A percentile compares a stretch with the other conserved stretches of the same genome.
These are phyloP conservation scores for Apodemus sylvaticus DNA, from an alignment of 2,113 vertebrate species.

Conservation along the genomic window DNA sequence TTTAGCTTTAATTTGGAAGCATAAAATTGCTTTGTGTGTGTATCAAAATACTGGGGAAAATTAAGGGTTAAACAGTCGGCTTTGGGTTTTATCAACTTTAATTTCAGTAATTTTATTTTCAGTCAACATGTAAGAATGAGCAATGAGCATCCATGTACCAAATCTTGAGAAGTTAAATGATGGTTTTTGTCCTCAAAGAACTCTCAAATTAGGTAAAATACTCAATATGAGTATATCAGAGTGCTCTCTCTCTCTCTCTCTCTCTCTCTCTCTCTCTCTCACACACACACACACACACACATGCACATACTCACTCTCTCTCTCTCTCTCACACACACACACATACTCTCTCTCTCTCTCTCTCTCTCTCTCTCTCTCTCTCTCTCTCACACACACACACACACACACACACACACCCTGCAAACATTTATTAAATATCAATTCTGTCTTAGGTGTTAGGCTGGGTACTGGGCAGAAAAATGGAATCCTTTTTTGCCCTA, in stretches of 20 bases:
- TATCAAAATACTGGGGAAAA: slow-evolving; percentile 15
- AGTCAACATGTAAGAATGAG: background rate
- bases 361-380: no score
- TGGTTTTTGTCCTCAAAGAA: background rate
- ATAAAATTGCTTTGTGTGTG: background rate
- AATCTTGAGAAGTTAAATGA: slow-evolving; percentile 29
- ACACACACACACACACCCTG: background rate
- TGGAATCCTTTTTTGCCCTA: background rate
- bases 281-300: no score
- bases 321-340: no score
- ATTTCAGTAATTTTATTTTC: background rate
- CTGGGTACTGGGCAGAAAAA: background rate
- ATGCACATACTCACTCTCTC: no score
- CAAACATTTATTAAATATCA: slow-evolving; percentile 41
- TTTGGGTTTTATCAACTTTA: background rate
- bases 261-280: background rate
- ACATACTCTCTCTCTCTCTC: background rate
- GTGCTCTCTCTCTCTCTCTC: no score
- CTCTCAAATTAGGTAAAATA: background rate
- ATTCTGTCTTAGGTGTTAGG: background rate
- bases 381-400: no score
- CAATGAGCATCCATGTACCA: background rate
- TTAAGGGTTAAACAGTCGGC: slow-evolving; percentile 7
- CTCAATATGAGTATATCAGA: background rate
- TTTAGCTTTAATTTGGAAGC: slow-evolving; percentile 2